Evolutionary conservation across 2,888 invertebrate genomes (phyloP).

Genomic region (Sarcophaga variegata): DNA sequence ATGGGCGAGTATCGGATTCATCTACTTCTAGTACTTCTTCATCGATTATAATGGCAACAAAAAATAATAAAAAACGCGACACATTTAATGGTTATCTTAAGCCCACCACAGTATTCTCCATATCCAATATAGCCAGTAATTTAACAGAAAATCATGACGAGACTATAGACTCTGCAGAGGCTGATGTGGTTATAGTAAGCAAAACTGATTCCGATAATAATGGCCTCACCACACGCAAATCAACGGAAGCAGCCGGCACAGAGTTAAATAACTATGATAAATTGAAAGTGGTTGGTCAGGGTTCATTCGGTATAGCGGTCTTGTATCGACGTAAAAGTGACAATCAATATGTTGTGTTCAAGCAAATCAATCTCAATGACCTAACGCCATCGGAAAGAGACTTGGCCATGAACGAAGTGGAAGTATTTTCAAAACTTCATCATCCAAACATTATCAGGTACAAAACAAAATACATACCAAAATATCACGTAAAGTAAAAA

Average conservation of each 20-base stretch:
- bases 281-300: constrained; percentile 80
- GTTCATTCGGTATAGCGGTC: constrained; percentile 88
- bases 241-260: constrained; percentile 74
- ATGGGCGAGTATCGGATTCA: constrained; percentile 78
- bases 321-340: constrained; percentile 86
- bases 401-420: constrained; percentile 87
- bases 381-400: constrained; percentile 86
- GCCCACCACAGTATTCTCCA: constrained; percentile 77
- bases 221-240: constrained; percentile 49
- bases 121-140: constrained; percentile 72
- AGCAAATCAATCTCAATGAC: constrained; percentile 88
- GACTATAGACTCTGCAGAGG: constrained; percentile 36
- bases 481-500: background rate
- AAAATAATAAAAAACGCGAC: constrained; percentile 69
- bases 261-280: constrained; percentile 80
- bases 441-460: constrained; percentile 88
- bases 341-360: constrained; percentile 86
- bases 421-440: constrained; percentile 86
- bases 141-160: constrained; percentile 27
- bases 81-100: constrained; percentile 68
- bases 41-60: constrained; percentile 67
- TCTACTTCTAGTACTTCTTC: constrained; percentile 76
- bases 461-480: background rate
- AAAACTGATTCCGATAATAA: constrained; percentile 38
- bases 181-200: constrained; percentile 45